Evolutionary conservation across 2,797 vertebrate genomes (phyloP), one percentile per base, ranked within the genome.

Genomic region (Sebastolobus altivelis): DNA sequence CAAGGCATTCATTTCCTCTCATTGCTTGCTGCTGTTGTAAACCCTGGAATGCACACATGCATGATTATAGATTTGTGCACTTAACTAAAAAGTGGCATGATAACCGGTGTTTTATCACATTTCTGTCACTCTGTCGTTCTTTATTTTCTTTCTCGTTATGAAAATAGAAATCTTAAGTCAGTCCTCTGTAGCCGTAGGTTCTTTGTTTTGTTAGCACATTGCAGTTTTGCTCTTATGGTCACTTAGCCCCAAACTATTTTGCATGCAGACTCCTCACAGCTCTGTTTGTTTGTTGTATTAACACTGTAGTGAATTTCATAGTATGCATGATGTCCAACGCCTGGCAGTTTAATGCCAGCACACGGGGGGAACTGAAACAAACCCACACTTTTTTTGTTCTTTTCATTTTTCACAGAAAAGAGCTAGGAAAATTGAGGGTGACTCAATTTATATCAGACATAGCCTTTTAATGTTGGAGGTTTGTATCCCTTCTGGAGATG

Each of bases 401-500:
- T 90, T 93, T 89, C 84, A 84, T 89, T 91, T 90, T 97, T 98
- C 96, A 97, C 98, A 99, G 98, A 99, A 97, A 96, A 99, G 96
- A 97, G 96, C 97, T 96, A 98, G 97, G 97, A 99, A 95, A 96
- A 97, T 97, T 97, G 98, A 99, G 97, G 97, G 97, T 96, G 98
- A 99, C 97, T 98, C 97, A 96, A 99, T 99, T 97, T 99, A 99
- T 97, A 96, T 98, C 95, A 99, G 98, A 94, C 99, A 99, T 98
- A 99, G 99, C 97, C 96, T 97, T 96, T 97, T 99, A 97, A 99
- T 99, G 99, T 98, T 99, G 97, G 98, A 99, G 99, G 96, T 96
- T 94, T 91, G 94, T 95, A 94, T 95, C 63, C 75, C 80, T 86
- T 89, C 85, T 67, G 85, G 89, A 91, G 83, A 85, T 40, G 76